A percentile compares a stretch with the other conserved stretches of the same genome.
These are phyloP conservation scores for Hydrozoanthus gracilis DNA, from an alignment of 92 coral and sea anemone genomes.

Conservation along the genomic window DNA sequence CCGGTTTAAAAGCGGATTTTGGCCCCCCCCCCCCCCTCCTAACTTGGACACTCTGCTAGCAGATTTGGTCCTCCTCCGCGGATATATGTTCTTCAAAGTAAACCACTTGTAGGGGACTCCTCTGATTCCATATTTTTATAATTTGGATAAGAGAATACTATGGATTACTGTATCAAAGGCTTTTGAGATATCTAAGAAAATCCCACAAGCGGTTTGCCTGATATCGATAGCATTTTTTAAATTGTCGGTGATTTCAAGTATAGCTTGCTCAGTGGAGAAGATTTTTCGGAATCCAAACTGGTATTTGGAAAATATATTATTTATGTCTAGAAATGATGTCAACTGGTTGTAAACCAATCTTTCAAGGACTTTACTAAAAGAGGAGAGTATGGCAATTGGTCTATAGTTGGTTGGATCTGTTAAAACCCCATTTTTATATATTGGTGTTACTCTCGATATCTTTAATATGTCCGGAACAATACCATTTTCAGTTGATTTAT, in stretches of 20 bases:
- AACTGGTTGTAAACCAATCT: no score
- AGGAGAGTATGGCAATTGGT: no score
- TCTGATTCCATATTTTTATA: slow-evolving; percentile 63
- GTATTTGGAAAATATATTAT: slow-evolving; percentile 48
- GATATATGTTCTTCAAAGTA: no score
- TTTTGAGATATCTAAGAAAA: slow-evolving; percentile 67
- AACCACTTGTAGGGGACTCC: slow-evolving; percentile 63
- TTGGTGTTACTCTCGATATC: not conserved
- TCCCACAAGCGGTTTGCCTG: slow-evolving; percentile 57
- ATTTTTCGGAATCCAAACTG: slow-evolving; percentile 71
- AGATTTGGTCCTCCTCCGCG: no score
- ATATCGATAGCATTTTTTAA: slow-evolving; percentile 63
- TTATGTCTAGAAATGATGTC: slow-evolving; percentile 45
- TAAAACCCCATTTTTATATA: no score
- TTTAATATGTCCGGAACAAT: no score
- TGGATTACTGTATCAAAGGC: slow-evolving; percentile 74
- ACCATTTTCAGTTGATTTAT: no score
- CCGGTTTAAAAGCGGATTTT: no score
- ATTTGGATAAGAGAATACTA: slow-evolving; percentile 50
- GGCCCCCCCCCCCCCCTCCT: no score
- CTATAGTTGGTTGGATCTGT: no score
- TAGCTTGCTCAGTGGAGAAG: slow-evolving; percentile 59
- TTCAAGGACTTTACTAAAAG: no score
- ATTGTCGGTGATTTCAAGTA: slow-evolving; percentile 57
- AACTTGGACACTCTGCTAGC: no score